Evolutionary conservation across 2,888 invertebrate species (phyloP).

Genomic region (Hypolimnas misippus): DNA sequence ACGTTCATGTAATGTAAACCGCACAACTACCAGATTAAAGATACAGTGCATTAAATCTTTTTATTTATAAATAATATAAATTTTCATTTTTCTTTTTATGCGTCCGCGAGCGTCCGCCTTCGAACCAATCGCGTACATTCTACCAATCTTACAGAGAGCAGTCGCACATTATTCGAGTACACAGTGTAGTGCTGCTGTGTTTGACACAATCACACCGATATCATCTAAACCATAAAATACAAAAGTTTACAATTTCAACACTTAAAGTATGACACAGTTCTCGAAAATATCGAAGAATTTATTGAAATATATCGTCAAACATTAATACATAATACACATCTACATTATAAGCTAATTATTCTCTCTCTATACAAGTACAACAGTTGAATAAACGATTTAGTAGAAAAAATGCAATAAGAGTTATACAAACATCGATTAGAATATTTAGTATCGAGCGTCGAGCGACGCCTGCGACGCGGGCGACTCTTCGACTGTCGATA

Average conservation of each 20-base stretch:
- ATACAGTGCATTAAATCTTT: no score
- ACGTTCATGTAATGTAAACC: no score
- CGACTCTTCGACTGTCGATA: no score
- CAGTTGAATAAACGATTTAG: constrained; percentile 29
- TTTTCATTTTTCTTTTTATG: no score
- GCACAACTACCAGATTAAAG: no score
- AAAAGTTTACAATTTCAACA: constrained; percentile 18
- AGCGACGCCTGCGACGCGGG: not conserved
- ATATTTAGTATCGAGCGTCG: not conserved
- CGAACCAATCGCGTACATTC: not conserved
- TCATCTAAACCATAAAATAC: constrained; percentile 3
- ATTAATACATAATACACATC: constrained; percentile 8
- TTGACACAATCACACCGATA: not conserved
- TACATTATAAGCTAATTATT: constrained; percentile 6
- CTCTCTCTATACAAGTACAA: constrained; percentile 22
- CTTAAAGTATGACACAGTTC: constrained; percentile 9
- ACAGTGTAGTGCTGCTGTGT: not conserved
- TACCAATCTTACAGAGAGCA: not conserved
- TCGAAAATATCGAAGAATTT: not conserved
- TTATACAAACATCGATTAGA: constrained; percentile 6
- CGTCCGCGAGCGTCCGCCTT: not conserved
- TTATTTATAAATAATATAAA: no score
- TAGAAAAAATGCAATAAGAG: constrained; percentile 23
- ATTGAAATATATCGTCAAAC: constrained; percentile 1
- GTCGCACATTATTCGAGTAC: constrained; percentile 16